A percentile compares a stretch with the other conserved stretches of the same genome.
These are phyloP conservation scores for Cyprinodon diabolis DNA, from an alignment of 2,797 vertebrate genomes.

Conservation along the genomic window DNA sequence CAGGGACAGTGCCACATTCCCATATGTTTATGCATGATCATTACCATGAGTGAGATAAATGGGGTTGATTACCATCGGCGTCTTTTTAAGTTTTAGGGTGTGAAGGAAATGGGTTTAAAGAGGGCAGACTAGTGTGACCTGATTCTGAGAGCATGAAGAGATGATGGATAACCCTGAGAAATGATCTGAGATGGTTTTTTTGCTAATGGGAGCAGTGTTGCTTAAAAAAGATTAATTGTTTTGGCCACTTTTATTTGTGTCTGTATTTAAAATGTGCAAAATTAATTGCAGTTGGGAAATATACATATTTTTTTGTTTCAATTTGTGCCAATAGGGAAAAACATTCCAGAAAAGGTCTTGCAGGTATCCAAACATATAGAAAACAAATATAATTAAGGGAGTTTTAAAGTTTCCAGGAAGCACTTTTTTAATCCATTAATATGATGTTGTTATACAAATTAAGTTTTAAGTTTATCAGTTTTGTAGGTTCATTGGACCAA, in stretches of 20 bases:
- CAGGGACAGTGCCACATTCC: slow-evolving; percentile 18
- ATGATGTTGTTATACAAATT: no score
- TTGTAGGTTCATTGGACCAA: no score
- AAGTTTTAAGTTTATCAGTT: no score
- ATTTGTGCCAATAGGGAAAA: background rate
- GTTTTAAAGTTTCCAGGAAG: no score
- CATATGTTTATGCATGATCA: background rate
- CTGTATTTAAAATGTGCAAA: no score
- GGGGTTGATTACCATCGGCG: background rate
- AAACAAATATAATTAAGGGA: background rate
- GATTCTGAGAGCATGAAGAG: background rate
- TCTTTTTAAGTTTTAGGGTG: background rate
- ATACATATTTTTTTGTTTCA: no score
- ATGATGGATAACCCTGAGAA: background rate
- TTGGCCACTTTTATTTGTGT: no score
- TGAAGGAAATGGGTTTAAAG: background rate
- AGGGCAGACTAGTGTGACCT: background rate
- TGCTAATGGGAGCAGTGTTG: no score
- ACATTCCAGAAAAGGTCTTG: background rate
- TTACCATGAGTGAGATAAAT: background rate
- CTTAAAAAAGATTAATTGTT: no score
- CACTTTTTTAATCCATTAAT: no score
- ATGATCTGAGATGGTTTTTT: background rate
- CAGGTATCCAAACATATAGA: background rate
- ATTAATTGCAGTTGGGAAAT: no score